Evolutionary conservation across 2,888 invertebrate genomes (phyloP).

Genomic region (Diaprepes abbreviatus): DNA sequence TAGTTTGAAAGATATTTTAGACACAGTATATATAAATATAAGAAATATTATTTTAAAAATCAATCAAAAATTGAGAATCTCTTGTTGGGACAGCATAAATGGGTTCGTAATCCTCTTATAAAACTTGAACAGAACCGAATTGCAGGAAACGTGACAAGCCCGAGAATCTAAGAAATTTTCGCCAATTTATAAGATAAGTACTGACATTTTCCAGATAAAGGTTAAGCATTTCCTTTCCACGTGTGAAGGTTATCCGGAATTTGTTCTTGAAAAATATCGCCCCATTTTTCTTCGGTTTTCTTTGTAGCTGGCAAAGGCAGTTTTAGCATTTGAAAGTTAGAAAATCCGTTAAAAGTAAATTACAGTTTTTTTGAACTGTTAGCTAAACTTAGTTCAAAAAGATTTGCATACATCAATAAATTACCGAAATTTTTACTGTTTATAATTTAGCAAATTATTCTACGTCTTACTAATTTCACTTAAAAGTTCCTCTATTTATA

Average conservation of each 20-base stretch:
- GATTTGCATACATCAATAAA: too few relatives aligned
- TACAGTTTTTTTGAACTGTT: too few relatives aligned
- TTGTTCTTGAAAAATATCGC: slow-evolving; percentile 39
- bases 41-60: too few relatives aligned
- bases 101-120: slow-evolving; percentile 15
- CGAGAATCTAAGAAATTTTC: slow-evolving; percentile 33
- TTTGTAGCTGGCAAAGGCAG: slow-evolving; percentile 26
- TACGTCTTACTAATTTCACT: too few relatives aligned
- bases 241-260: slow-evolving; percentile 39
- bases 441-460: too few relatives aligned
- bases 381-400: too few relatives aligned
- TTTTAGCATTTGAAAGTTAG: slow-evolving; percentile 28
- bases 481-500: too few relatives aligned
- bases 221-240: slow-evolving; percentile 34
- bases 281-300: slow-evolving; percentile 29
- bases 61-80: too few relatives aligned
- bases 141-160: slow-evolving; percentile 31
- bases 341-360: too few relatives aligned
- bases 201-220: slow-evolving; percentile 31
- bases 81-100: not conserved
- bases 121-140: slow-evolving; percentile 27
- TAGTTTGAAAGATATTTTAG: too few relatives aligned
- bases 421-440: too few relatives aligned
- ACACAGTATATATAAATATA: too few relatives aligned
- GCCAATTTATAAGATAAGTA: slow-evolving; percentile 42